These are phyloP conservation scores for Odontophorus gujanensis DNA, from an alignment of 2,113 vertebrate genomes.

Conservation along the genomic window DNA sequence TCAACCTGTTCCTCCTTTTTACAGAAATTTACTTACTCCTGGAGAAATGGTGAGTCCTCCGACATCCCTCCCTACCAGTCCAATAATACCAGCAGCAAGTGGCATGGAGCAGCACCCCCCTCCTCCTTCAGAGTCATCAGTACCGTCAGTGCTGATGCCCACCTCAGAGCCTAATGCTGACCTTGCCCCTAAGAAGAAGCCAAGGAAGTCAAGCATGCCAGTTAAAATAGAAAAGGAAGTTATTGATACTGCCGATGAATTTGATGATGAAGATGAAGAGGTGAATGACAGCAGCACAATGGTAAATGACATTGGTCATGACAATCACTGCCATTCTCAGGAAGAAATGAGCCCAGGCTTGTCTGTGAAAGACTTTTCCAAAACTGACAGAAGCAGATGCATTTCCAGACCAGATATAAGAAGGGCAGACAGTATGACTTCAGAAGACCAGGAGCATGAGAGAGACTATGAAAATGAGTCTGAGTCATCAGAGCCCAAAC, in stretches of 20 bases:
- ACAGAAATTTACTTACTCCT: conserved; percentile 93
- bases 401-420: conserved; percentile 87
- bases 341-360: conserved; percentile 95
- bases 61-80: conserved; percentile 93
- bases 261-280: conserved; percentile 94
- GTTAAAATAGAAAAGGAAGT: conserved; percentile 99
- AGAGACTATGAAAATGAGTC: conserved; percentile 99
- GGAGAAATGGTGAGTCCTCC: conserved; percentile 95
- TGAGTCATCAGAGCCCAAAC: conserved; percentile 93
- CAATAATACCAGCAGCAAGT: conserved; percentile 90
- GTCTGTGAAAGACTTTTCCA: conserved; percentile 91
- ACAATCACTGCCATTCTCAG: conserved; percentile 93
- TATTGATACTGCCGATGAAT: conserved; percentile 94
- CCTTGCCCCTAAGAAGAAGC: conserved; percentile 96
- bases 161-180: conserved; percentile 83
- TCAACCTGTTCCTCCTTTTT: conserved; percentile 98
- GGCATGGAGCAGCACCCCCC: conserved; percentile 83
- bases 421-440: conserved; percentile 95
- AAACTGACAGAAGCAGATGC: conserved; percentile 85
- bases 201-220: conserved; percentile 98
- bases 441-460: conserved; percentile 96
- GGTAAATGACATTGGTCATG: conserved; percentile 88
- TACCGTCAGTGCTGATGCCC: conserved; percentile 80
- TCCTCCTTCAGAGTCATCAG: conserved; percentile 83
- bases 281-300: conserved; percentile 82